phyloP scores from a whole-genome alignment of 1,140 invertebrate species.

The Listronotus bonariensis region DNA sequence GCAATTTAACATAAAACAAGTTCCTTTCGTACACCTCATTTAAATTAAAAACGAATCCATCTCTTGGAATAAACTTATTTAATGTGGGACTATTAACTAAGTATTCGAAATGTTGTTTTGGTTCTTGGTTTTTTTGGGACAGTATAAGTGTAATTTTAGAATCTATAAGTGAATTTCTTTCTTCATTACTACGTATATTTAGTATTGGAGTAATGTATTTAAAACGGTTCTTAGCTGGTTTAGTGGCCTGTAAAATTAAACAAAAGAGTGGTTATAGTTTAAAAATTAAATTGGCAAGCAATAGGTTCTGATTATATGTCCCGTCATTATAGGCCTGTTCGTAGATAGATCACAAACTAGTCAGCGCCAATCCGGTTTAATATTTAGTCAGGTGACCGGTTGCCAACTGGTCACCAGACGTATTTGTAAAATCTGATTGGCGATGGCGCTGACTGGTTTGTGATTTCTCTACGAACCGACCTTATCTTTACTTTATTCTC shows the following conservation, averaged over 20 bases:
- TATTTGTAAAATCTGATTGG: too few species aligned
- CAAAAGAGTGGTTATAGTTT: background rate
- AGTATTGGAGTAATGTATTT: slow-evolving; percentile 48
- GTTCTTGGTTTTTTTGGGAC: slow-evolving; percentile 28
- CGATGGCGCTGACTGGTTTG: too few species aligned
- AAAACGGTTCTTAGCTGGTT: slow-evolving; percentile 44
- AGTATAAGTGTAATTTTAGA: slow-evolving; percentile 47
- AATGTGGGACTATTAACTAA: slow-evolving; percentile 7
- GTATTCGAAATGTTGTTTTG: background rate
- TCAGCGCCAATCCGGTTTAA: too few species aligned
- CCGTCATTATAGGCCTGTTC: too few species aligned
- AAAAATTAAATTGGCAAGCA: too few species aligned
- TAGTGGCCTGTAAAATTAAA: slow-evolving; percentile 27
- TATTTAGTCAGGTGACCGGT: too few species aligned
- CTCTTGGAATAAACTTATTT: slow-evolving; percentile 16
- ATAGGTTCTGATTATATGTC: too few species aligned
- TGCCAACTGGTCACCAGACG: too few species aligned
- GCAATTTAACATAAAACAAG: slow-evolving; percentile 36
- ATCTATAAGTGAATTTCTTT: slow-evolving; percentile 42
- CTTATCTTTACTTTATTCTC: too few species aligned
- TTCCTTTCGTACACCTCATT: slow-evolving; percentile 11
- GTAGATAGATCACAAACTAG: too few species aligned
- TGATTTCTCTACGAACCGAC: too few species aligned
- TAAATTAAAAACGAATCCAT: slow-evolving; percentile 30
- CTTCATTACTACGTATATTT: slow-evolving; percentile 42